Conservation (phyloP, 2,888 invertebrate species). For the Tupiocoris notatus region DNA sequence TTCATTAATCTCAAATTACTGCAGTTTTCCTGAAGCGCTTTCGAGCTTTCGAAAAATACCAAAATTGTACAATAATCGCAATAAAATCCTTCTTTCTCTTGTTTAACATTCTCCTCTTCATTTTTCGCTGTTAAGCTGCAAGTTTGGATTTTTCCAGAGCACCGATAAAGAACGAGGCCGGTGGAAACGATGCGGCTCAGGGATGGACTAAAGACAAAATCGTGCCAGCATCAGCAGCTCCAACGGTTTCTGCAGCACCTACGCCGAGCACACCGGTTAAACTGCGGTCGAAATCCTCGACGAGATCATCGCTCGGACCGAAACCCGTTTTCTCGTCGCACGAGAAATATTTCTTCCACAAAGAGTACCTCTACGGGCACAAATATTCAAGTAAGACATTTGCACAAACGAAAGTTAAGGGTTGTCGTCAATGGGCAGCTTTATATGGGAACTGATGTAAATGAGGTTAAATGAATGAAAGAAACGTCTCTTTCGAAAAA, state of each 20-base stretch:
- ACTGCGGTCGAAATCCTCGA: conserved; percentile 31
- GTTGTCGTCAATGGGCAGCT: too few species aligned
- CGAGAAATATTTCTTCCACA: conserved; percentile 52
- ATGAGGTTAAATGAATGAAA: too few species aligned
- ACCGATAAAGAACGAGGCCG: conserved; percentile 11
- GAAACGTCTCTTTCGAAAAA: too few species aligned
- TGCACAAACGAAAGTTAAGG: too few species aligned
- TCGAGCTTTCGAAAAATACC: too few species aligned
- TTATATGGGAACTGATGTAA: too few species aligned
- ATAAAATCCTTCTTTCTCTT: too few species aligned
- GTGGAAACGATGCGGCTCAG: neutral
- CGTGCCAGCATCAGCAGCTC: neutral
- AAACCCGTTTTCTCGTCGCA: conserved; percentile 46
- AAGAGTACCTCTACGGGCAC: conserved; percentile 52
- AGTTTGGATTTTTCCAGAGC: neutral
- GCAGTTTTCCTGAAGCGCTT: too few species aligned
- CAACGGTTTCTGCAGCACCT: neutral
- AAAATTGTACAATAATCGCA: too few species aligned
- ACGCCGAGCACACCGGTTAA: conserved; percentile 20
- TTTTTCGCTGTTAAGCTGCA: too few species aligned
- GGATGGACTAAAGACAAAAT: conserved; percentile 24
- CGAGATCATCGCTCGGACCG: conserved; percentile 8
- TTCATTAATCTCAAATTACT: too few species aligned
- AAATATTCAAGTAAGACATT: conserved; percentile 47
- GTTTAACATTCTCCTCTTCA: too few species aligned